Percentiles rank a stretch among this genome's conserved stretches.
Conservation (phyloP, 2,797 vertebrate genomes). For the Caiman crocodilus region DNA sequence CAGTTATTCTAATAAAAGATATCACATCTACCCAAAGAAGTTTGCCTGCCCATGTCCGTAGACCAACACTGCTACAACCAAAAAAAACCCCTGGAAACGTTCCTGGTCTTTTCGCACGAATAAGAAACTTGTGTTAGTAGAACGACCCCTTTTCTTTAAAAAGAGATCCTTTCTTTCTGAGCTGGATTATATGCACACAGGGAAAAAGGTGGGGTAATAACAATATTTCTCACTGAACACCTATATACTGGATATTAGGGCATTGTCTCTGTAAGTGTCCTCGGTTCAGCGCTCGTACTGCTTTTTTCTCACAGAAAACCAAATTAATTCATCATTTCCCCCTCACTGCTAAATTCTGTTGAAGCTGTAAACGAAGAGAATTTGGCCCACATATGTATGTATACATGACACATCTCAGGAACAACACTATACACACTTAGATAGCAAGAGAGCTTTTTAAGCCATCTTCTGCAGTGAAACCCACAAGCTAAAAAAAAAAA, state of each 20-base stretch:
- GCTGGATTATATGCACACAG: neutral
- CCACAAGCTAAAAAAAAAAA: neutral
- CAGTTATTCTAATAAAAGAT: too few species aligned
- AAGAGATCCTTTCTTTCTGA: neutral
- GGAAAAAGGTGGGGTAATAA: neutral
- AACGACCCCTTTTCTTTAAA: neutral
- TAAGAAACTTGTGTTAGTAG: neutral
- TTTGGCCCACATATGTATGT: neutral
- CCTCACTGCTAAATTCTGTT: neutral
- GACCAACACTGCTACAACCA: too few species aligned
- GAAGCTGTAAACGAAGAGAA: neutral
- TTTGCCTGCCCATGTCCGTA: too few species aligned
- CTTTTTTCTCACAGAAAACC: neutral
- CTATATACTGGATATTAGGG: neutral
- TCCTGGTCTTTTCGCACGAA: neutral
- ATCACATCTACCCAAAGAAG: too few species aligned
- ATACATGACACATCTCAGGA: neutral
- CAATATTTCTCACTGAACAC: neutral
- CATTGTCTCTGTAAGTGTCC: neutral
- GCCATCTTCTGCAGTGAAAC: neutral
- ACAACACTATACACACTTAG: neutral
- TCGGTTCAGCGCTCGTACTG: neutral
- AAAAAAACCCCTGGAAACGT: neutral
- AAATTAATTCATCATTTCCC: neutral
- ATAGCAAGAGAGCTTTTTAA: neutral